Evolutionary conservation across 2,113 vertebrate species (phyloP).

Genomic region (Laticauda laticaudata): DNA sequence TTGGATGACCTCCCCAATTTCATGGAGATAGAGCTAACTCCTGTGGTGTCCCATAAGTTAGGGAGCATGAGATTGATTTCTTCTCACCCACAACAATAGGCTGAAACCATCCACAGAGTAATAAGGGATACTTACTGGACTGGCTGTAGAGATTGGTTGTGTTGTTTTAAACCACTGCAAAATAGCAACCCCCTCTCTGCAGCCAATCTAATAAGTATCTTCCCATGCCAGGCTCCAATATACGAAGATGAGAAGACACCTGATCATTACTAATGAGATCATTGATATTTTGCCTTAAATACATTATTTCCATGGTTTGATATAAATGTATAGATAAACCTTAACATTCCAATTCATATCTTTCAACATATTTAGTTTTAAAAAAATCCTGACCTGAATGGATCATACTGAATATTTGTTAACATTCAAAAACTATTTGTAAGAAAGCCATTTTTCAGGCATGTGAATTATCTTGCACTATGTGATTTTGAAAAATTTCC

Average conservation of each 20-base stretch:
- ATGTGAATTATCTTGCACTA: conserved; percentile 29
- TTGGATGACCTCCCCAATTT: background rate
- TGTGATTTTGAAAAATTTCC: background rate
- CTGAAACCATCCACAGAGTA: background rate
- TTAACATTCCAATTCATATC: background rate
- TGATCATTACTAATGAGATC: too few relatives aligned
- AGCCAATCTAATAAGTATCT: too few relatives aligned
- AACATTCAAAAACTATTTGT: background rate
- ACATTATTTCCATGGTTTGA: too few relatives aligned
- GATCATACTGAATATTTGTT: background rate
- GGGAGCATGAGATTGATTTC: background rate
- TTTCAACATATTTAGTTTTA: background rate
- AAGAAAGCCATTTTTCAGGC: background rate
- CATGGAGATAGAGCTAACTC: background rate
- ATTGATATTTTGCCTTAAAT: too few relatives aligned
- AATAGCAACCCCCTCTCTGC: too few relatives aligned
- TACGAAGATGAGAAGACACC: too few relatives aligned
- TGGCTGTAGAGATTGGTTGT: too few relatives aligned
- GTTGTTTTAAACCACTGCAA: too few relatives aligned
- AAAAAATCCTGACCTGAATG: background rate
- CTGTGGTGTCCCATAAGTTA: background rate
- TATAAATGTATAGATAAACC: background rate
- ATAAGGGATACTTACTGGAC: background rate
- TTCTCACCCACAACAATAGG: background rate
- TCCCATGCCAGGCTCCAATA: too few relatives aligned